Evolutionary conservation across 2,113 vertebrate species (phyloP).

Genomic region (Toxotes chatareus): DNA sequence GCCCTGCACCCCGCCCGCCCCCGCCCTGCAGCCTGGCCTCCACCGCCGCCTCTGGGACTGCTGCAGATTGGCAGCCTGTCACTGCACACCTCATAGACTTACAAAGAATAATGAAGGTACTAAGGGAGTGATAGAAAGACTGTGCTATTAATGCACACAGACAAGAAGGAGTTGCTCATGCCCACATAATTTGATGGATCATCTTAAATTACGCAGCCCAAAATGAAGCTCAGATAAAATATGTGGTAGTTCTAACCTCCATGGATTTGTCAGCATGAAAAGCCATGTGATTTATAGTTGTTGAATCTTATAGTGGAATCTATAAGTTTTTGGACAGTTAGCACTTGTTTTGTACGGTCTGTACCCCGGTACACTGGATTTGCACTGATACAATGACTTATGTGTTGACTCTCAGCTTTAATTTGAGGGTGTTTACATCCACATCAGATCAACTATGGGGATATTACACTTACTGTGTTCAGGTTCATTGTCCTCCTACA

Average conservation of each 20-base stretch:
- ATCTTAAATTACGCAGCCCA: constrained; percentile 15
- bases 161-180: constrained; percentile 17
- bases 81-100: constrained; percentile 48
- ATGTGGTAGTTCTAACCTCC: not conserved
- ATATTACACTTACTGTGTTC: not conserved
- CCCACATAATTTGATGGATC: constrained; percentile 11
- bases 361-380: not conserved
- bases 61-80: constrained; percentile 69
- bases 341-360: not conserved
- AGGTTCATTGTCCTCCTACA: not conserved
- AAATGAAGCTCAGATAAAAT: constrained; percentile 33
- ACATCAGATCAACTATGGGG: too few relatives aligned
- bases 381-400: not conserved
- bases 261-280: not conserved
- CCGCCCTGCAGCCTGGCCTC: constrained; percentile 63
- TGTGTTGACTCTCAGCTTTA: too few relatives aligned
- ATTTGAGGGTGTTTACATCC: too few relatives aligned
- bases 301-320: not conserved
- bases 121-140: constrained; percentile 39
- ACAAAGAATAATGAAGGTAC: constrained; percentile 43
- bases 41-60: constrained; percentile 49
- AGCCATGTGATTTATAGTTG: not conserved
- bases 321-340: not conserved
- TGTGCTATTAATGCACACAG: constrained; percentile 32
- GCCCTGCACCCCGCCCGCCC: constrained; percentile 57